These are phyloP conservation scores for Sebastes nivosus DNA, from an alignment of 2,797 vertebrate genomes.

Conservation along the genomic window DNA sequence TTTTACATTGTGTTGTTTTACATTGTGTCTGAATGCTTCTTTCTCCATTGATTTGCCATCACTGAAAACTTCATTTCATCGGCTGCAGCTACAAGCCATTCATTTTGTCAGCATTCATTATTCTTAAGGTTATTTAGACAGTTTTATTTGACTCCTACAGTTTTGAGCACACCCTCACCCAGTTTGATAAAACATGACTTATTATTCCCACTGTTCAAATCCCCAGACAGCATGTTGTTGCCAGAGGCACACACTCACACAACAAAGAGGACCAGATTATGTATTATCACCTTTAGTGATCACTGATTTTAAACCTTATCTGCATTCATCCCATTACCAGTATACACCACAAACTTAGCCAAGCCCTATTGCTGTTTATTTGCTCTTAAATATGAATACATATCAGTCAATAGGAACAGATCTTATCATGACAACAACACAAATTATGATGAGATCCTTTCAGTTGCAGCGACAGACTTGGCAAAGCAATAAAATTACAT, in stretches of 20 bases:
- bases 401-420: neutral
- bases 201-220: conserved; percentile 34
- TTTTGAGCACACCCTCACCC: neutral
- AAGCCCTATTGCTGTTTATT: neutral
- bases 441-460: neutral
- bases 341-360: neutral
- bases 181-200: conserved; percentile 5
- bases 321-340: neutral
- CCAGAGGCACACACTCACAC: neutral
- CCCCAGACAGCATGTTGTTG: conserved; percentile 15
- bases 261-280: neutral
- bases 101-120: neutral
- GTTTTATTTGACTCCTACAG: neutral
- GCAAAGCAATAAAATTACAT: neutral
- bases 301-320: neutral
- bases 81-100: neutral
- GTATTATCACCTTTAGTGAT: neutral
- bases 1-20: neutral
- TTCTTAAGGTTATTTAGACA: neutral
- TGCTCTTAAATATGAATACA: neutral
- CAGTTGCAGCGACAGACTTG: neutral
- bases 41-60: neutral
- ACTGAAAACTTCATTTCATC: neutral
- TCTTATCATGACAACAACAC: neutral
- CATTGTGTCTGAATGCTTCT: neutral